Percentiles rank a stretch among this genome's conserved stretches.
Evolutionary conservation across 2,888 invertebrate genomes (phyloP).

Genomic region (Andrena chrysosceles): DNA sequence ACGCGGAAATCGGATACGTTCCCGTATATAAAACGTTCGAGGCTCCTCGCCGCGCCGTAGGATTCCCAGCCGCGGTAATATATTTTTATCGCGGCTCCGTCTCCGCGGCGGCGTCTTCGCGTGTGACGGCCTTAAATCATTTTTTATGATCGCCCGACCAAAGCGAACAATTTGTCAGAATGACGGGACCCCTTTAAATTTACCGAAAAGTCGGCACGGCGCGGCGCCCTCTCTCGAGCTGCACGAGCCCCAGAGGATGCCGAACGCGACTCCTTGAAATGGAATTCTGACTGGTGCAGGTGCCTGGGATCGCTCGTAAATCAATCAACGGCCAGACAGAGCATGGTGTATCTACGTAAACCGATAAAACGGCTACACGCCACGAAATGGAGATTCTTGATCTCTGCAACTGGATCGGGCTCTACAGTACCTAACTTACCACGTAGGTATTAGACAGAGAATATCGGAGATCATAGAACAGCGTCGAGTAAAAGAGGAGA

Average conservation of each 20-base stretch:
- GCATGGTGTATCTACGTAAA: conserved; percentile 31
- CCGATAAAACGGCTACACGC: conserved; percentile 43
- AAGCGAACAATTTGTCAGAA: conserved; percentile 61
- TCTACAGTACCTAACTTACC: background rate
- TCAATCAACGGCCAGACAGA: conserved; percentile 39
- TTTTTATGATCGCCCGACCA: conserved; percentile 51
- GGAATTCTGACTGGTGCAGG: conserved; percentile 65
- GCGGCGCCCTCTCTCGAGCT: background rate
- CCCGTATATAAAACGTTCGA: conserved; percentile 18
- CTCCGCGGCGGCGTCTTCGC: conserved; percentile 12
- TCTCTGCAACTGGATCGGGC: conserved; percentile 36
- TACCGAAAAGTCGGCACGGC: conserved; percentile 22
- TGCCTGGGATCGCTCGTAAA: conserved; percentile 55
- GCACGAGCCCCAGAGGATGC: conserved; percentile 61
- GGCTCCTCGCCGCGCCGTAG: background rate
- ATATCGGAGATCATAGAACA: too few species aligned
- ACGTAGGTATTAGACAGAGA: too few species aligned
- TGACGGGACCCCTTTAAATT: conserved; percentile 62
- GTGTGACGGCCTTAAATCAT: conserved; percentile 52
- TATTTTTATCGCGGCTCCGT: conserved; percentile 45
- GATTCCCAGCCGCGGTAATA: conserved; percentile 28
- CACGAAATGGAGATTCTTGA: conserved; percentile 40
- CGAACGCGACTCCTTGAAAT: conserved; percentile 60
- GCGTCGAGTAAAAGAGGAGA: too few species aligned
- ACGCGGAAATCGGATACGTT: conserved; percentile 48